Percentiles rank a stretch among this genome's conserved stretches.
phyloP scores from a whole-genome alignment of 2,113 vertebrate genomes.

The Cichladusa arquata region DNA sequence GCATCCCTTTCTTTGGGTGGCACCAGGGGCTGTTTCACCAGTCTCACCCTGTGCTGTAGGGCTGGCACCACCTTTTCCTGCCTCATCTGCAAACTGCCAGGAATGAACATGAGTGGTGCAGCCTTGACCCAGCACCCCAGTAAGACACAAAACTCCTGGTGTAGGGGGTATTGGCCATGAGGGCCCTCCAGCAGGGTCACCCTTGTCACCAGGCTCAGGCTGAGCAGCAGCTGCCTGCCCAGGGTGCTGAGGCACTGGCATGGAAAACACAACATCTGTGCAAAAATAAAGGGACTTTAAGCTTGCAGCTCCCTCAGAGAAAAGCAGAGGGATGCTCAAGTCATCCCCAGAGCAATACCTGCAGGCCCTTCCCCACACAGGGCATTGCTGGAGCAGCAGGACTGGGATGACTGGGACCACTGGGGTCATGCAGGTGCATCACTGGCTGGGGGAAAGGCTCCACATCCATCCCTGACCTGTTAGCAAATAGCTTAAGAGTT shows the following conservation, averaged over 20 bases:
- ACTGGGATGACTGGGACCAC: background rate
- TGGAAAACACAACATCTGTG: conserved; percentile 9
- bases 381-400: rapidly evolving
- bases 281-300: background rate
- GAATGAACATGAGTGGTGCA: background rate
- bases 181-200: background rate
- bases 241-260: background rate
- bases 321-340: background rate
- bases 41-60: background rate
- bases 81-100: rapidly evolving
- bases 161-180: rapidly evolving
- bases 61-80: background rate
- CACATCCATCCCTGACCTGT: background rate
- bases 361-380: background rate
- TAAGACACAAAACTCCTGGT: background rate
- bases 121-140: background rate
- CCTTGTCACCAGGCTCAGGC: background rate
- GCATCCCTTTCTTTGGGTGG: background rate
- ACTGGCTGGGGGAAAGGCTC: background rate
- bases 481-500: conserved; percentile 22
- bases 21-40: background rate
- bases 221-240: background rate
- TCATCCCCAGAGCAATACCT: background rate
- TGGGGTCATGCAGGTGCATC: rapidly evolving
- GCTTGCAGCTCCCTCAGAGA: background rate